Evolutionary conservation across 2,797 vertebrate genomes (phyloP), one percentile per base, ranked within the genome.

Genomic region (Bufotes viridis): DNA sequence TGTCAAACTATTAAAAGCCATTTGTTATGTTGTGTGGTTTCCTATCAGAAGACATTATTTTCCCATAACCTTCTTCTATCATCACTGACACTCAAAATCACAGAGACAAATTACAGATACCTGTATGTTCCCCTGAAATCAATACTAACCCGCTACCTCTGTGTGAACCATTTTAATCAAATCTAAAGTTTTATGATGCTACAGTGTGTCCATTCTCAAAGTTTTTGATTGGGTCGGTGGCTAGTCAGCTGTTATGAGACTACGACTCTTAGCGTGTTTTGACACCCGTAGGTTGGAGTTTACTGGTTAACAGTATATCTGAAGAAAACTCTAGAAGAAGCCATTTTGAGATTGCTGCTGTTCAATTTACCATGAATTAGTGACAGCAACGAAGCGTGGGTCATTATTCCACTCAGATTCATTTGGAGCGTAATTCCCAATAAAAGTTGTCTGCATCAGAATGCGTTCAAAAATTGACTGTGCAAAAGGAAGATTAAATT

Each of bases 11-110:
- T 9, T 72, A 8, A 34, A 29, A 22, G 72, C 1, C 72, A 76
- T 76, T n/a, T 76, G 14, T 53, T 76, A 76, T 24, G 74, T 53
- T 76, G 42, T 53, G 14, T 15, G 49, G 74, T 7, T 24, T 13
- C 22, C 72, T 7, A 76, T 24, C 74, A 76, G 15, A 76, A 22
- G 49, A 76, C 53, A 76, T 76, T 76, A 76, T 76, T 53, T 76
- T 76, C 8, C 74, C 24, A 76, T 53, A n/a, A 76, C 49, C 49
- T 53, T 53, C 10, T 14, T 76, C 74, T 49, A 53, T 76, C 74
- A 76, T 76, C 49, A n/a, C 49, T 76, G 74, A 76, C 74, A 58
- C 55, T 80, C 55, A 80, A 57, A 80, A 61, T 80, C n/a, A 18
- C 78, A 60, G 55, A 80, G 58, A 51, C 55, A 80, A 80, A 80